Evolutionary conservation across 2,888 invertebrate genomes (phyloP).

Genomic region (Agriotes lineatus): DNA sequence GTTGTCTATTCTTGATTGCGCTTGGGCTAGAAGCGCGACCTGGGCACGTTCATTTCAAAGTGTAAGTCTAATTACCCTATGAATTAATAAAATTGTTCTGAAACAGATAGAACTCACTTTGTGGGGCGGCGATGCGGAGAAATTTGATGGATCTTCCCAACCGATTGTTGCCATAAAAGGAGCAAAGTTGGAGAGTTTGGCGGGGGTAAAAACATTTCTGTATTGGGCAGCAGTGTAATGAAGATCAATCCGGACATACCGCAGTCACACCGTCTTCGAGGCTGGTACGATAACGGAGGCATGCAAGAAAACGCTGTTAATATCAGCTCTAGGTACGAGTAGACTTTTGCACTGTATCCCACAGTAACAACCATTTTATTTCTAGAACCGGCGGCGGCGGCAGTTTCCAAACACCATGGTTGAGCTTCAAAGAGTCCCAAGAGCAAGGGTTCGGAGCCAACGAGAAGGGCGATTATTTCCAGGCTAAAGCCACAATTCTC

Average conservation of each 20-base stretch:
- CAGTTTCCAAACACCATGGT: slow-evolving; percentile 72
- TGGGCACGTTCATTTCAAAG: too few relatives aligned
- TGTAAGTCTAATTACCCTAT: too few relatives aligned
- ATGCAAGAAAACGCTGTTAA: slow-evolving; percentile 72
- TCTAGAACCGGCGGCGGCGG: too few relatives aligned
- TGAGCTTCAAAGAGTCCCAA: slow-evolving; percentile 82
- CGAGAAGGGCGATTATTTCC: slow-evolving; percentile 87
- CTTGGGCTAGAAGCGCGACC: too few relatives aligned
- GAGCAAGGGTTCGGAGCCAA: slow-evolving; percentile 77
- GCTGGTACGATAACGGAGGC: slow-evolving; percentile 92
- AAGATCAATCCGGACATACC: slow-evolving; percentile 90
- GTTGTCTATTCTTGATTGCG: too few relatives aligned
- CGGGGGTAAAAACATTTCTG: slow-evolving; percentile 79
- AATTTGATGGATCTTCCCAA: slow-evolving; percentile 77
- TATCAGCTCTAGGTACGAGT: slow-evolving; percentile 76
- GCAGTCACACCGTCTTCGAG: slow-evolving; percentile 86
- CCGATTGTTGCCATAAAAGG: slow-evolving; percentile 91
- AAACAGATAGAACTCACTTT: slow-evolving; percentile 83
- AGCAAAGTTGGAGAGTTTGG: slow-evolving; percentile 88
- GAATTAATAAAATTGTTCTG: too few relatives aligned
- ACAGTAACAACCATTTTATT: too few relatives aligned
- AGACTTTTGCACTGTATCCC: too few relatives aligned
- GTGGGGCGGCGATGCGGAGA: slow-evolving; percentile 92
- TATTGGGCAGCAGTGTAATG: slow-evolving; percentile 70
- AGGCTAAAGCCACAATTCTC: slow-evolving; percentile 81